Evolutionary conservation across 2,888 invertebrate species (phyloP).

Genomic region (Dolichopus griseipennis): DNA sequence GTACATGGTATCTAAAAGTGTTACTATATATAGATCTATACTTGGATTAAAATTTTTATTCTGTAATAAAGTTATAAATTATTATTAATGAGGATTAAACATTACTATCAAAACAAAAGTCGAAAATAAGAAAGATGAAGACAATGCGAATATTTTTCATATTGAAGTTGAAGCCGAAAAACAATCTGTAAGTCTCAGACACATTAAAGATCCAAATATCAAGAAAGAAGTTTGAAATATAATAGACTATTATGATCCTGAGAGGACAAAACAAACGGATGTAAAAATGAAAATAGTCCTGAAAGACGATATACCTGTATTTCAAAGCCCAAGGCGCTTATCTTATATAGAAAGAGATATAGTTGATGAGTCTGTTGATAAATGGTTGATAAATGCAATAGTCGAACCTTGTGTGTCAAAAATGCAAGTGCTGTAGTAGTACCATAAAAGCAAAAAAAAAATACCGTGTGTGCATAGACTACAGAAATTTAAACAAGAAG

Average conservation of each 20-base stretch:
- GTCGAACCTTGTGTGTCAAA: slow-evolving; percentile 22
- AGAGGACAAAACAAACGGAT: not conserved
- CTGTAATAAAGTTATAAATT: too few relatives aligned
- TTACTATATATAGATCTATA: too few relatives aligned
- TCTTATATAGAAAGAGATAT: slow-evolving; percentile 22
- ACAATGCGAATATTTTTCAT: too few relatives aligned
- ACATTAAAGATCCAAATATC: not conserved
- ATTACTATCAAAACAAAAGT: too few relatives aligned
- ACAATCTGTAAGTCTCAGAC: too few relatives aligned
- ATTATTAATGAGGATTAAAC: too few relatives aligned
- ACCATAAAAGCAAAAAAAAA: slow-evolving; percentile 23
- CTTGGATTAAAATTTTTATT: too few relatives aligned
- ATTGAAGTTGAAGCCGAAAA: too few relatives aligned
- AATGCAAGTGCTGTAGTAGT: slow-evolving; percentile 28
- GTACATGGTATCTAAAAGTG: too few relatives aligned
- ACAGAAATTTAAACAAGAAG: slow-evolving; percentile 22
- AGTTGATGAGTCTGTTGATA: slow-evolving; percentile 20
- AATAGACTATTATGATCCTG: not conserved
- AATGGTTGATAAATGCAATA: slow-evolving; percentile 18
- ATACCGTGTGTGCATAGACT: slow-evolving; percentile 27
- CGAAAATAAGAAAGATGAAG: too few relatives aligned
- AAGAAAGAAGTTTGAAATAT: not conserved
- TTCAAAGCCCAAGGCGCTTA: slow-evolving; percentile 25
- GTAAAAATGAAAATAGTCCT: slow-evolving; percentile 27
- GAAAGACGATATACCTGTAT: slow-evolving; percentile 28